Evolutionary conservation across 2,113 vertebrate species (phyloP), one percentile per base, ranked within the genome.

Genomic region (Sylvilagus bachmani): DNA sequence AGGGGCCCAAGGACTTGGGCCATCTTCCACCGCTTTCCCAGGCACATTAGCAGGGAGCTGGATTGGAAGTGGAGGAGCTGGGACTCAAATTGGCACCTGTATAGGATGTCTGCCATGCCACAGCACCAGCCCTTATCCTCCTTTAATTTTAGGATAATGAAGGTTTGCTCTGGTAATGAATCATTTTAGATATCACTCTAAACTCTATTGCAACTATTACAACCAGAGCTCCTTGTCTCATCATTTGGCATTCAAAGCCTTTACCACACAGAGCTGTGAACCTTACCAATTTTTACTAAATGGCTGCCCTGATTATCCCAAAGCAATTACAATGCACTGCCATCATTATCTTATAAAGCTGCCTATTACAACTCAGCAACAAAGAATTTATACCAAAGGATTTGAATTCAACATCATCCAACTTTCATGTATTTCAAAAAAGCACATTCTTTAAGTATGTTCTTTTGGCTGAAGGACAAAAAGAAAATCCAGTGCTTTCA

Each of bases 321-420:
- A 17, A 22, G 74, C 44, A 73, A 58, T 53, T 51, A 29, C 1
- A 86, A 85, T 44, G 38, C 9, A 53, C 0, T 25, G 14, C 36
- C 21, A 29, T n/a, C 11, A 53, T 9, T 44, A 74, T 27, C 51
- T 73, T 31, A 27, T 31, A 61, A 91, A 86, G 36, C 33, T 13
- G 73, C 4, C 33, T 66, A 84, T 44, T 53, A 86, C 7, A 75
- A 69, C 11, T 69, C 75, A 75, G 74, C 38, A 64, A 82, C 53
- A 77, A 86, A 55, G 82, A 82, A 62, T 64, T 55, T 86, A 74
- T n/a, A 90, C 24, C 69, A 80, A 53, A 62, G 78, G 64, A 84
- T 49, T 27, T 66, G 78, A 96, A 83, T 64, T 84, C 19, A 58
- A 78, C 71, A 73, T 71, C 58, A 96, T 27, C 62, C 55, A 73